These are phyloP conservation scores for Mellilla xanthometata DNA, from an alignment of 2,888 invertebrate species.

Conservation along the genomic window DNA sequence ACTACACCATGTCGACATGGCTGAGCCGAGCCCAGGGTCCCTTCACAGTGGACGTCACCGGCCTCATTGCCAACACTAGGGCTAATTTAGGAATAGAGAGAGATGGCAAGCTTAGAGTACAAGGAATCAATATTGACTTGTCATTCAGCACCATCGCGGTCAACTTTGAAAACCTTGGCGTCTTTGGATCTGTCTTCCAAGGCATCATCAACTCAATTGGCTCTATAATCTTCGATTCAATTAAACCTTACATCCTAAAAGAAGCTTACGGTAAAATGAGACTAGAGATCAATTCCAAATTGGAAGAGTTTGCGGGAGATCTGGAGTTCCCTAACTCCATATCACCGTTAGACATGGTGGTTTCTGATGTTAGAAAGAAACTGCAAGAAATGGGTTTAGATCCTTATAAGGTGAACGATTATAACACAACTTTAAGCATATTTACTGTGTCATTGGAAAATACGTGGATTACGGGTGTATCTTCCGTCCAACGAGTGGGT, in stretches of 20 bases:
- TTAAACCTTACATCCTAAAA: slow-evolving; percentile 91
- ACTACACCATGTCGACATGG: slow-evolving; percentile 89
- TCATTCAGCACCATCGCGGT: slow-evolving; percentile 88
- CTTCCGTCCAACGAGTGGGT: slow-evolving; percentile 91
- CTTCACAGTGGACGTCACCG: slow-evolving; percentile 88
- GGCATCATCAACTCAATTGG: slow-evolving; percentile 92
- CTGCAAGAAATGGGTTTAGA: slow-evolving; percentile 86
- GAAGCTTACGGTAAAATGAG: slow-evolving; percentile 90
- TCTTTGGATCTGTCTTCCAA: slow-evolving; percentile 87
- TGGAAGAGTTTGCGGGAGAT: slow-evolving; percentile 85
- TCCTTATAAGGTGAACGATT: slow-evolving; percentile 88
- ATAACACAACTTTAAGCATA: slow-evolving; percentile 86
- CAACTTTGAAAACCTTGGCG: slow-evolving; percentile 92
- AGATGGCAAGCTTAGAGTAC: slow-evolving; percentile 89
- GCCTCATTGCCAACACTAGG: slow-evolving; percentile 86
- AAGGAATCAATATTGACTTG: slow-evolving; percentile 91
- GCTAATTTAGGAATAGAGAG: slow-evolving; percentile 88
- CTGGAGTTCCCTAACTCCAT: slow-evolving; percentile 92
- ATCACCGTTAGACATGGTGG: slow-evolving; percentile 92
- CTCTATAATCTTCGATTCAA: slow-evolving; percentile 92
- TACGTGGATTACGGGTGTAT: slow-evolving; percentile 90
- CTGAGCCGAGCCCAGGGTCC: slow-evolving; percentile 86
- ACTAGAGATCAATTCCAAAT: slow-evolving; percentile 87
- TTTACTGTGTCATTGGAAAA: slow-evolving; percentile 87
- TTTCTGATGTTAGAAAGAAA: slow-evolving; percentile 88